Percentiles rank a stretch among this genome's conserved stretches.
Evolutionary conservation across 2,888 invertebrate genomes (phyloP).

Genomic region (Chrysomela aeneicollis): DNA sequence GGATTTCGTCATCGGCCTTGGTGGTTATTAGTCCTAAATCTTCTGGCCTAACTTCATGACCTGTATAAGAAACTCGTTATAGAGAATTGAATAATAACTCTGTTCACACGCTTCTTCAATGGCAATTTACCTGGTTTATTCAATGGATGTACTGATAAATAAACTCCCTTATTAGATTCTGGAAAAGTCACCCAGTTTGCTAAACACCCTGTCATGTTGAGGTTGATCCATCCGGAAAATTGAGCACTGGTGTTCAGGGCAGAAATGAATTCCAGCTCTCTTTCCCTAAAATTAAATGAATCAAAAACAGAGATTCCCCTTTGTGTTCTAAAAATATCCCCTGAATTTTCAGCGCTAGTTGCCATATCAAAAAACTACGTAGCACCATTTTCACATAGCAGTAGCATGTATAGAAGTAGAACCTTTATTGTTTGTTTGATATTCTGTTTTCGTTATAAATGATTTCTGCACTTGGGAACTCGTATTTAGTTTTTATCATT

Average conservation of each 20-base stretch:
- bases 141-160: conserved; percentile 78
- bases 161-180: conserved; percentile 83
- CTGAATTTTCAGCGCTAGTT: too few species aligned
- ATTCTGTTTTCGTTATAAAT: too few species aligned
- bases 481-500: too few species aligned
- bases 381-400: too few species aligned
- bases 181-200: conserved; percentile 82
- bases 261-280: conserved; percentile 77
- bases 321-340: too few species aligned
- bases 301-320: too few species aligned
- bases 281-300: conserved; percentile 64
- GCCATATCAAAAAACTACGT: too few species aligned
- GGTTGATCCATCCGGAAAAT: conserved; percentile 85
- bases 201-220: conserved; percentile 83
- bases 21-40: conserved; percentile 84
- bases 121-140: conserved; percentile 69
- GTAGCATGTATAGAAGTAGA: too few species aligned
- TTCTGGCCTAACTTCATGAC: conserved; percentile 82
- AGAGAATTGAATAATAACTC: background rate
- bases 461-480: too few species aligned
- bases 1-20: conserved; percentile 80
- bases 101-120: background rate
- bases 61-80: conserved; percentile 61
- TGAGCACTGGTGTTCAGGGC: conserved; percentile 79
- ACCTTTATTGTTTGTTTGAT: too few species aligned